Conservation (phyloP, 2,113 vertebrate species). For the Lasiurus cinereus region DNA sequence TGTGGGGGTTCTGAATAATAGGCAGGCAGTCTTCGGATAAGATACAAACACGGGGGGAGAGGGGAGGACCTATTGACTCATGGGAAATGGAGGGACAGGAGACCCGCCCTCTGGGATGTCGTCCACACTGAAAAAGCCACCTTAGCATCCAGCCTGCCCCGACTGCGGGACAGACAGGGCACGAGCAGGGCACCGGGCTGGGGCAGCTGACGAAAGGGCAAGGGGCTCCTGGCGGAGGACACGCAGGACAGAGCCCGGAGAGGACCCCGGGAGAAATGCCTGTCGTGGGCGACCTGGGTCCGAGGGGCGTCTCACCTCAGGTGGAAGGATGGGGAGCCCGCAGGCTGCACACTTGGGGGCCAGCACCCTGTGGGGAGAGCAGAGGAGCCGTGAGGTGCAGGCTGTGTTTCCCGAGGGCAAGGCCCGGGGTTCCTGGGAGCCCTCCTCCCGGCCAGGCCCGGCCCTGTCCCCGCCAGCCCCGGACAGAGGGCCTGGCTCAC, state of each 20-base stretch:
- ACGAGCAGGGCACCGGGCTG: accelerated
- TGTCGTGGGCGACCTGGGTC: neutral
- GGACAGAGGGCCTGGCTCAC: accelerated
- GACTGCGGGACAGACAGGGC: neutral
- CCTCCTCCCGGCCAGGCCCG: accelerated
- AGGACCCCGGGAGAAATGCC: neutral
- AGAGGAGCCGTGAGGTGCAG: neutral
- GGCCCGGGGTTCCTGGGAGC: neutral
- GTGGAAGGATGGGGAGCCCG: conserved; percentile 95
- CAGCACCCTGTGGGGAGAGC: conserved; percentile 90
- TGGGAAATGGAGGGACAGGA: no score
- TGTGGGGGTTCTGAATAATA: neutral
- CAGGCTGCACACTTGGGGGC: conserved; percentile 97
- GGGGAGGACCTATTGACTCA: accelerated
- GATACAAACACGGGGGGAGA: accelerated
- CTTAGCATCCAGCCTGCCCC: neutral
- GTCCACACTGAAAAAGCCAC: neutral
- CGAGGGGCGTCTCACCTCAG: conserved; percentile 91
- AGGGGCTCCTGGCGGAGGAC: neutral
- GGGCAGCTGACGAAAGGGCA: neutral
- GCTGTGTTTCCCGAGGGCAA: neutral
- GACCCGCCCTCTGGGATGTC: neutral
- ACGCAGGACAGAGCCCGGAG: accelerated
- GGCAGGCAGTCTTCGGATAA: neutral
- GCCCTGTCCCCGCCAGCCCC: no score